Evolutionary conservation across 2,888 invertebrate species (phyloP), one percentile per base, ranked within the genome.

Genomic region (Campopleginae sp.): DNA sequence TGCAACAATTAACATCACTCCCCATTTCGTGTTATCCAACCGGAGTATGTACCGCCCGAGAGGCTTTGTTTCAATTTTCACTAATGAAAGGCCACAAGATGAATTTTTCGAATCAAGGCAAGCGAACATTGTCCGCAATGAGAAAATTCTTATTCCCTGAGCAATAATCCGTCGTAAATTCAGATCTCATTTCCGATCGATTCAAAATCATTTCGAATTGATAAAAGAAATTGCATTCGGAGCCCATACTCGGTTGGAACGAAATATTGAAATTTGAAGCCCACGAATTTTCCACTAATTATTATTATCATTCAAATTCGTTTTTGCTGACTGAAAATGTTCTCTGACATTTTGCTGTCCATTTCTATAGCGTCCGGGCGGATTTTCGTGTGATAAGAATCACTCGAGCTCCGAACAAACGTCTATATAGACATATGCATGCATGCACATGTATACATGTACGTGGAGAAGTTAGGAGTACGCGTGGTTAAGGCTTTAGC

Each of bases 1-100:
- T 61, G 44, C 58, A 12, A 27, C 46, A 27, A 23, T 58, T 58
- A 58, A 58, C 58, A 58, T 58, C 27, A 27, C 54, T 10, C 86
- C 86, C 84, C 66, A 27, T 79, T 27, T 74, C 14, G 48, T 27
- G 65, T 31, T 19, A 44, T 31, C 19, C 66, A 48, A 27, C 44
- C 14, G 66, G 10, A 27, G 58, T 58, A 58, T 14, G 31, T n/a
- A n/a, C 7, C 5, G 12, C 51, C 31, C 17, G 51, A 19, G 33
- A 33, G 19, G 31, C 33, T 33, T 65, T 31, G 19, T 71, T 19
- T n/a, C 48, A 27, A 14, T n/a, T n/a, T 10, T 17, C 27, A 68
- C 27, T 46, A 27, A 68, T 31, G 17, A 14, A 58, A 14, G 1
- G 58, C 27, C 58, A 0, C 27, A 58, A 27, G 58, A 27, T 27